Base-by-base conservation (phyloP, 2,113 vertebrate species). In the Polypterus senegalus region DNA sequence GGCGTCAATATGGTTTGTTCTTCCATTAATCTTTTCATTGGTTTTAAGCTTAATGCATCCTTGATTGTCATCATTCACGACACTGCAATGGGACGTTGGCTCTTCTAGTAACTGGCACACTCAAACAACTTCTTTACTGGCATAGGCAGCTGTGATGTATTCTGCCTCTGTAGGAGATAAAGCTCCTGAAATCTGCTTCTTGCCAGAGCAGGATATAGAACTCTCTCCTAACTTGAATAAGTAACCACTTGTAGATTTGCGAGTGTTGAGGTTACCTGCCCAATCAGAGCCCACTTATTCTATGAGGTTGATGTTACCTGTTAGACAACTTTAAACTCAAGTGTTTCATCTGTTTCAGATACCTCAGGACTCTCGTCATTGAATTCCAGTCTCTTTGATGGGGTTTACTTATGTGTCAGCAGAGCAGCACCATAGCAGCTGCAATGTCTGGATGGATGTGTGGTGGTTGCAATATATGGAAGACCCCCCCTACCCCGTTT, bases 41-140 rank as follows among this genome's bases (percentile, higher is more conserved):
- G 6, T 53, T 52, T 4, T 2, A 27, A 27, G 27, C 27, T 27
- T 27, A 27, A 27, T 27, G 27, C 27, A 27, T 27, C 27, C 27
- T 61, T 53, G 60, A 53, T 61, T 52, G 60, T 53, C 60, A 8
- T 54, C 60, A 43, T 53, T 53, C 44, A 61, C 45, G 49, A 61
- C 49, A 4, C 49, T 61, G 46, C 49, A 53, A 11, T 61, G 48
- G 49, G 49, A 53, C 11, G 54, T 53, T 53, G 60, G 49, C 11
- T 61, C 59, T 9, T 61, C 9, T 4, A 61, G 2, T 46, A 61
- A 49, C 9, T 61, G 47, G 43, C 43, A 9, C n/a, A 61, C 52
- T 5, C 49, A 53, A 52, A 61, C 60, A 10, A 61, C 60, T 61
- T 61, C 60, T 61, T 61, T n/a, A 53, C 60, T 61, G n/a, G 60